phyloP scores from a whole-genome alignment of 2,797 vertebrate species.

The Cynopterus sphinx region DNA sequence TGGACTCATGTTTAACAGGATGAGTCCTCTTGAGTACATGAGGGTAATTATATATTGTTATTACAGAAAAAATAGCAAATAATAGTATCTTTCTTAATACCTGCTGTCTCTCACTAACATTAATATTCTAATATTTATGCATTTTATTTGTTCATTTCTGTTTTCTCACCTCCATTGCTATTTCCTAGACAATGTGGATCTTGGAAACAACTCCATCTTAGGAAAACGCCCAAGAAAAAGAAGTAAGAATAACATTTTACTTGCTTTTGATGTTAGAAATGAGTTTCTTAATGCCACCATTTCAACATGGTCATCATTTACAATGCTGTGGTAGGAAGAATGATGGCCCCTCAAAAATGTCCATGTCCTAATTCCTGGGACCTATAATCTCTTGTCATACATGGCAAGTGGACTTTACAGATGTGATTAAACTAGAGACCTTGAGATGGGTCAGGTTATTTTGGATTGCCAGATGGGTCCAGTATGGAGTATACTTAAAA shows the following conservation, averaged over 20 bases:
- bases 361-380: background rate
- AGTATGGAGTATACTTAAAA: background rate
- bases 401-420: background rate
- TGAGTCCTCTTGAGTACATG: too few relatives aligned
- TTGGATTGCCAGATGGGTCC: background rate
- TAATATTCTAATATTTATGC: too few relatives aligned
- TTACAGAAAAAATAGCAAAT: too few relatives aligned
- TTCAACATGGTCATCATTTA: background rate
- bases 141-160: background rate
- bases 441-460: background rate
- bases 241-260: conserved; percentile 51
- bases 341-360: background rate
- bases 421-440: background rate
- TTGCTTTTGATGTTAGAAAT: background rate
- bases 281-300: background rate
- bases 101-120: too few relatives aligned
- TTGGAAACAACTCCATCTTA: background rate
- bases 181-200: background rate
- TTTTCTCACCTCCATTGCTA: background rate
- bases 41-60: too few relatives aligned
- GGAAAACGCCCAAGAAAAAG: conserved; percentile 20
- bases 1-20: too few relatives aligned
- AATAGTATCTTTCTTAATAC: too few relatives aligned
- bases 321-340: background rate
- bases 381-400: background rate